phyloP scores from a whole-genome alignment of 1,140 invertebrate genomes.

The Brachionus plicatilis region DNA sequence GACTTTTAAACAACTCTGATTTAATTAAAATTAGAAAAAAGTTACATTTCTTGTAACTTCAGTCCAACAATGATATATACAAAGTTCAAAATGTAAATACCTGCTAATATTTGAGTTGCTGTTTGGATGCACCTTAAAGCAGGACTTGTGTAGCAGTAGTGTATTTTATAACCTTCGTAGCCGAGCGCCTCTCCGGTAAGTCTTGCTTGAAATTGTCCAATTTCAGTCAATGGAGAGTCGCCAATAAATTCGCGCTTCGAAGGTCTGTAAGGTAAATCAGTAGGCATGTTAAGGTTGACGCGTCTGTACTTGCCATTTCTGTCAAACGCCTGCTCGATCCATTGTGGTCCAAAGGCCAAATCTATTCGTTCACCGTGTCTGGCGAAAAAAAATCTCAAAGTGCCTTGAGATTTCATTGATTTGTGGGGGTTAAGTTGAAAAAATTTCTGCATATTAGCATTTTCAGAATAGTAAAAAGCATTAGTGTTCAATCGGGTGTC shows the following conservation, averaged over 20 bases:
- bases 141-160: constrained; percentile 38
- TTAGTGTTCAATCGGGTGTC: not conserved
- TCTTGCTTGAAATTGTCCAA: constrained; percentile 8
- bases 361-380: constrained; percentile 41
- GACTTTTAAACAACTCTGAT: too few species aligned
- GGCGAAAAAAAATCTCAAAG: constrained; percentile 52
- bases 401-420: not conserved
- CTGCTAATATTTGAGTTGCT: constrained; percentile 30
- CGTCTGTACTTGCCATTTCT: constrained; percentile 17
- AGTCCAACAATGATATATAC: too few species aligned
- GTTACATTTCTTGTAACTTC: too few species aligned
- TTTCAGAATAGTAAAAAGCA: constrained; percentile 23
- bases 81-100: not conserved
- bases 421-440: not conserved
- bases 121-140: constrained; percentile 40
- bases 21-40: too few species aligned
- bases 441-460: not conserved
- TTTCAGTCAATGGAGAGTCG: constrained; percentile 38
- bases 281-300: constrained; percentile 22
- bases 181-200: not conserved
- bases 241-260: constrained; percentile 51
- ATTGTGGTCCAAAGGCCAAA: constrained; percentile 33
- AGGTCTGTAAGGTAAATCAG: not conserved
- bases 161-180: not conserved
- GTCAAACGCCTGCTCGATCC: constrained; percentile 36